phyloP scores from a whole-genome alignment of 2,113 vertebrate species.

The Hucho hucho region DNA sequence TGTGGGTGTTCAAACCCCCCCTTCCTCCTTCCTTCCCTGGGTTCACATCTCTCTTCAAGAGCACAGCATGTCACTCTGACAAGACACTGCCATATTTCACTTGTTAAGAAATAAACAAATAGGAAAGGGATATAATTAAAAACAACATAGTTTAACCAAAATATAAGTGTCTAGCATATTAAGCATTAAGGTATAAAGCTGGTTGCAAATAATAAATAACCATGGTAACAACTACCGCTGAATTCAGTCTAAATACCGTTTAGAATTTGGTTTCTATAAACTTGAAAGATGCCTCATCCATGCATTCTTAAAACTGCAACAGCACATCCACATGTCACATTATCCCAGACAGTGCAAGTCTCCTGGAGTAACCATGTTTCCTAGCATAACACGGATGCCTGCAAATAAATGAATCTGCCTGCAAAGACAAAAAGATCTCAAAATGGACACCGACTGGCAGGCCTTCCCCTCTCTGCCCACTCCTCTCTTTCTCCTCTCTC shows the following conservation, averaged over 20 bases:
- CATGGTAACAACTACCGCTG: background rate
- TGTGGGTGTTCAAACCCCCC: slow-evolving; percentile 10
- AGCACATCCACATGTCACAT: slow-evolving; percentile 2
- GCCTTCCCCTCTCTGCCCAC: background rate
- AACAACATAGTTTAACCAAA: background rate
- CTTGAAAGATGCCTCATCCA: background rate
- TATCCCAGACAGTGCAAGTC: background rate
- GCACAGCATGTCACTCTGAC: slow-evolving; percentile 14
- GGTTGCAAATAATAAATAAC: background rate
- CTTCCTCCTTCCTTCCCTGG: slow-evolving; percentile 1
- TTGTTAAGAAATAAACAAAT: slow-evolving; percentile 1
- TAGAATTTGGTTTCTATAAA: background rate
- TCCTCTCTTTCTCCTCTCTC: background rate
- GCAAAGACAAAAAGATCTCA: slow-evolving; percentile 8
- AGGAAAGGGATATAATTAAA: background rate
- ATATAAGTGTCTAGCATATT: background rate
- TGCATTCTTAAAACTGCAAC: background rate
- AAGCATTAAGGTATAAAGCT: background rate
- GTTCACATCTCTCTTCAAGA: slow-evolving; percentile 21
- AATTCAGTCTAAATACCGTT: background rate
- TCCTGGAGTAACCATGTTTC: slow-evolving; percentile 9
- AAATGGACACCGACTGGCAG: background rate
- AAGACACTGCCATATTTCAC: slow-evolving; percentile 18
- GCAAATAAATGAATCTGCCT: slow-evolving; percentile 15
- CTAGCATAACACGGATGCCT: slow-evolving; percentile 13